These are phyloP conservation scores for Hedya salicella DNA, from an alignment of 2,888 invertebrate species.

Conservation along the genomic window DNA sequence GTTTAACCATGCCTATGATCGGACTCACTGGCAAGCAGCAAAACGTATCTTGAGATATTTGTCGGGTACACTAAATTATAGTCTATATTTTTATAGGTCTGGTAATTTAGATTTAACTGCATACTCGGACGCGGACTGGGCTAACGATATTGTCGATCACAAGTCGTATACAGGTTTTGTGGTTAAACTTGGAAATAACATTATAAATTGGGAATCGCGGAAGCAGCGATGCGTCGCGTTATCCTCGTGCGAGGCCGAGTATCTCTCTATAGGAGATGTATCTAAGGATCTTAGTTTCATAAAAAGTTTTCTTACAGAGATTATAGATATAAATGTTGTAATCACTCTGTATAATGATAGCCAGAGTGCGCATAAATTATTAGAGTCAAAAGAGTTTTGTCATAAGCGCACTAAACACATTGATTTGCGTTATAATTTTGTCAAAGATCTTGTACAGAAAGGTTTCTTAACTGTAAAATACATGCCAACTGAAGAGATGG, in stretches of 20 bases:
- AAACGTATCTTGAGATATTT: constrained; percentile 15
- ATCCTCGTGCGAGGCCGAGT: no score
- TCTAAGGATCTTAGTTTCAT: constrained; percentile 9
- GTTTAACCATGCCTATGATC: constrained; percentile 10
- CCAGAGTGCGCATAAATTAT: background rate
- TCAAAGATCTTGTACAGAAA: background rate
- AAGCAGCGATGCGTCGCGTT: constrained; percentile 17
- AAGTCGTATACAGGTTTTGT: constrained; percentile 16
- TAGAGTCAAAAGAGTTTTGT: constrained; percentile 10
- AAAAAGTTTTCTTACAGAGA: background rate
- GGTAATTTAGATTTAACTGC: constrained; percentile 16
- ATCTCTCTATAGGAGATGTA: constrained; percentile 8
- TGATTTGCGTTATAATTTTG: background rate
- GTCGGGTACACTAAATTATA: background rate
- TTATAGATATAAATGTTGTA: background rate
- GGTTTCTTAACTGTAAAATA: background rate
- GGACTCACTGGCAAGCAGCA: constrained; percentile 6
- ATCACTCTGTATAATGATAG: constrained; percentile 7
- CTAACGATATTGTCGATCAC: constrained; percentile 13
- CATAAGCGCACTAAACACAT: constrained; percentile 8
- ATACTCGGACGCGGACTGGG: constrained; percentile 5
- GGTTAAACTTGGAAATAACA: background rate
- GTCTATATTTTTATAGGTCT: constrained; percentile 11
- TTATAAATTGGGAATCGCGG: constrained; percentile 13
- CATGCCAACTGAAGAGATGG: background rate